Evolutionary conservation across 2,888 invertebrate species (phyloP), one percentile per base, ranked within the genome.

Genomic region (Clepsis dumicolana): DNA sequence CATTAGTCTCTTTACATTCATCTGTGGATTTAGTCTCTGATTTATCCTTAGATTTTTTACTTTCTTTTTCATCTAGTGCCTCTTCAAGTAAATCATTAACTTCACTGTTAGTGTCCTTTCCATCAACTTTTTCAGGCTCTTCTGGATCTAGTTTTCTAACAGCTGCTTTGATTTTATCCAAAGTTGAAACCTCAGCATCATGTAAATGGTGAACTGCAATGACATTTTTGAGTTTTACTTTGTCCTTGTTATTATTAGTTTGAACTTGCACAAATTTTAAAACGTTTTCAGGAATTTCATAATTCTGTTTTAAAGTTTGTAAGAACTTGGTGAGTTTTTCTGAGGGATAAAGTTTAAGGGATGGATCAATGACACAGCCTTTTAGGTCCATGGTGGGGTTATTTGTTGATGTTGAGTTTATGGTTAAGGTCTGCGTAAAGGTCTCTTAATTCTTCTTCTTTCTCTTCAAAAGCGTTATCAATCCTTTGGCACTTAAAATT

Each of bases 381-480:
- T 91, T 94, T 59, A 94, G 90, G 84, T 94, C 93, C 93, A 93
- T 90, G 70, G 64, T 84, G 87, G 80, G 88, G 74, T 85, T 90
- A 84, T 89, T 89, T 72, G 80, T 88, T 86, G 71, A 96, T 95
- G 77, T 95, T 95, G 4, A 97, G 83, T 83, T 97, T 97, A 72
- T 95, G 95, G 82, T 97, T 96, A 62, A 97, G 90, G 80, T 97
- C 96, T 67, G 95, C 92, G 85, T 97, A 98, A 77, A 96, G 95
- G 73, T 96, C 95, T 74, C 94, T 91, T 4, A 97, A 89, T 88
- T 97, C 96, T 80, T 95, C 95, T 89, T 97, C 96, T 87, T 97
- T 97, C 80, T 96, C 95, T 82, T 96, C 95, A 91, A 97, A 97
- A 48, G 96, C 95, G 83, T 95, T 95, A 80, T 97, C 97, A 74